Conservation (phyloP, 2,113 vertebrate species). For the Pygoscelis adeliae region DNA sequence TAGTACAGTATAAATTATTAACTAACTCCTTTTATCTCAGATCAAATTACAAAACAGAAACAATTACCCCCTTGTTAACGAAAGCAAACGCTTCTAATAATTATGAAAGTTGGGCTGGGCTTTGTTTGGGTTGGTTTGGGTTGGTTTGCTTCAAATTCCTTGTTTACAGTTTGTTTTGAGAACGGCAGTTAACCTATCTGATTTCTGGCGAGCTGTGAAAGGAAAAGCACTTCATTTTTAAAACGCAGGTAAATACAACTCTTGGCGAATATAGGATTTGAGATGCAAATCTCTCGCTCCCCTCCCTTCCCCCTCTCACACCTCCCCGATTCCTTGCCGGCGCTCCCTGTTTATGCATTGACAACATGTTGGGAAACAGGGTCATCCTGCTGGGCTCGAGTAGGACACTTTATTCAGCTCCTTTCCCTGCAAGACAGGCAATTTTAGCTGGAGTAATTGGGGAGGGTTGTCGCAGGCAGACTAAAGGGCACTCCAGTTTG, state of each 20-base stretch:
- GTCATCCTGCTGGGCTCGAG: neutral
- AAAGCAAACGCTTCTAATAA: conserved; percentile 72
- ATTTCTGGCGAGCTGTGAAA: conserved; percentile 9
- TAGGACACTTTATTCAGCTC: neutral
- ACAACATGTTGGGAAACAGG: neutral
- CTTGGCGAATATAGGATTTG: neutral
- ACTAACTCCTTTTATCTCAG: conserved; percentile 80
- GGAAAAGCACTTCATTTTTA: neutral
- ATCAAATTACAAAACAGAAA: conserved; percentile 85
- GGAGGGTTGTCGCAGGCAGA: neutral
- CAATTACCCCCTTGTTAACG: conserved; percentile 82
- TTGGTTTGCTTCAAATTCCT: conserved; percentile 58
- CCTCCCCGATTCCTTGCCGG: neutral
- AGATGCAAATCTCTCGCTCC: neutral
- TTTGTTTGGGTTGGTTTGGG: conserved; percentile 59
- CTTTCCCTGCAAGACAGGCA: neutral
- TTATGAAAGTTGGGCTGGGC: conserved; percentile 72
- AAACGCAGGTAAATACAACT: neutral
- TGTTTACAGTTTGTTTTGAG: conserved; percentile 71
- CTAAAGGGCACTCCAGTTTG: conserved; percentile 24
- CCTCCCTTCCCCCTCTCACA: neutral
- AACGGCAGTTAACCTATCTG: neutral
- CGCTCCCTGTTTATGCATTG: neutral
- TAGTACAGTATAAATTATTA: conserved; percentile 86
- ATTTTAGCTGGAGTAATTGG: conserved; percentile 25